Base-by-base conservation (phyloP, 2,888 invertebrate genomes). In the Epistrophe grossulariae region DNA sequence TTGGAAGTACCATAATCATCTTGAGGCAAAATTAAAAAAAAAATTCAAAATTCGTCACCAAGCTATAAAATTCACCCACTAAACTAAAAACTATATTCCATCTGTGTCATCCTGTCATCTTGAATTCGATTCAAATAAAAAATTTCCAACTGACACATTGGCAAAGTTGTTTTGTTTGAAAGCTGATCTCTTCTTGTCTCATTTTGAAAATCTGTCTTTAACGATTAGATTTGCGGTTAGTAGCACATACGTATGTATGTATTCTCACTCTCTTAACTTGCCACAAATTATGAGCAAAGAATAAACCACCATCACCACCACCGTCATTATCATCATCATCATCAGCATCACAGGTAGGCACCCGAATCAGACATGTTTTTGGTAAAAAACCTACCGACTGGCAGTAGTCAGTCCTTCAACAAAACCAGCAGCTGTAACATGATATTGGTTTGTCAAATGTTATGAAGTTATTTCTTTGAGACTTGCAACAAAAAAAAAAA, bases 391-490 rank as follows among this genome's bases (percentile, higher is more conserved):
- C 62, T 68, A 71, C 55, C 62, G 52, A 71, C 55, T 55, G 52
- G 24, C 48, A 55, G 55, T 35, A 40, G 60, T 62, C 40, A 62
- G 55, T 71, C 64, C 70, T 48, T 85, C 82, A 72, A 76, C 31
- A 6, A 52, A 31, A 35, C 4, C 74, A 5, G 74, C 79, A 82
- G 82, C 83, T 55, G 88, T 88, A 88, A 88, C 60, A 40, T 43
- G 84, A 88, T 88, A 88, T 77, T 15, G 60, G 83, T 88, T 84
- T 88, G 84, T 88, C 88, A 88, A 88, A 88, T 80, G 72, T 80
- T 88, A 84, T 88, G 83, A 88, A 88, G 88, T 84, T 60, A 80
- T 73, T 77, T 71, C 57, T 70, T 79, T 88, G 88, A 87, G 81
- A 79, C 79, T 68, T 82, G 82, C 24, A 55, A 55, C 7, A 64